These are phyloP conservation scores for Silurus lanzhouensis DNA, from an alignment of 2,797 vertebrate genomes.

Conservation along the genomic window DNA sequence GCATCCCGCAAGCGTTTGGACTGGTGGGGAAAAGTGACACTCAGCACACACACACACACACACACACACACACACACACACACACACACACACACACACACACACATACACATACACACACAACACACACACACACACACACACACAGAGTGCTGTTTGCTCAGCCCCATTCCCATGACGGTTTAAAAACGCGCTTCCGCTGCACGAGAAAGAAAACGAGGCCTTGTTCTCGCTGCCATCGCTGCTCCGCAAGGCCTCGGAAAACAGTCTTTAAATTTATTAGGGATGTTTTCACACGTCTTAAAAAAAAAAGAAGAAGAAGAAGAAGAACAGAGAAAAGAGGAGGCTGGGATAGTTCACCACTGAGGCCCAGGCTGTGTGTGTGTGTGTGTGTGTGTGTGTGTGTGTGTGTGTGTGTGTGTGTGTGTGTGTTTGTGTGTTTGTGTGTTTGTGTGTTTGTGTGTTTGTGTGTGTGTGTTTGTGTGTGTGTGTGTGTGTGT, in stretches of 20 bases:
- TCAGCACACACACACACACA: slow-evolving; percentile 71
- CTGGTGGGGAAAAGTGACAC: slow-evolving; percentile 53
- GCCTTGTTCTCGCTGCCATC: slow-evolving; percentile 70
- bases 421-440: not conserved
- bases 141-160: slow-evolving; percentile 79
- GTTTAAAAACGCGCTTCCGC: slow-evolving; percentile 74
- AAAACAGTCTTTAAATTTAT: slow-evolving; percentile 76
- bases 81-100: slow-evolving; percentile 73
- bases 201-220: slow-evolving; percentile 66
- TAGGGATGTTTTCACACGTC: slow-evolving; percentile 71
- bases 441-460: not conserved
- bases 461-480: slow-evolving; percentile 4
- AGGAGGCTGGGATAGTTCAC: not conserved
- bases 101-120: slow-evolving; percentile 61
- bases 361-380: not conserved
- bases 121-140: slow-evolving; percentile 64
- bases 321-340: not conserved
- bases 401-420: slow-evolving; percentile 20
- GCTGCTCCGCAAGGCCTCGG: slow-evolving; percentile 69
- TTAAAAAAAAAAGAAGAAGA: not conserved
- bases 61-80: slow-evolving; percentile 65
- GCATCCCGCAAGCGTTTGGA: slow-evolving; percentile 73
- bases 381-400: slow-evolving; percentile 6
- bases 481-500: slow-evolving; percentile 9
- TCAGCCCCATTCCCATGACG: slow-evolving; percentile 79